phyloP scores from a whole-genome alignment of 2,888 invertebrate species.

The Drosophila meridiana region DNA sequence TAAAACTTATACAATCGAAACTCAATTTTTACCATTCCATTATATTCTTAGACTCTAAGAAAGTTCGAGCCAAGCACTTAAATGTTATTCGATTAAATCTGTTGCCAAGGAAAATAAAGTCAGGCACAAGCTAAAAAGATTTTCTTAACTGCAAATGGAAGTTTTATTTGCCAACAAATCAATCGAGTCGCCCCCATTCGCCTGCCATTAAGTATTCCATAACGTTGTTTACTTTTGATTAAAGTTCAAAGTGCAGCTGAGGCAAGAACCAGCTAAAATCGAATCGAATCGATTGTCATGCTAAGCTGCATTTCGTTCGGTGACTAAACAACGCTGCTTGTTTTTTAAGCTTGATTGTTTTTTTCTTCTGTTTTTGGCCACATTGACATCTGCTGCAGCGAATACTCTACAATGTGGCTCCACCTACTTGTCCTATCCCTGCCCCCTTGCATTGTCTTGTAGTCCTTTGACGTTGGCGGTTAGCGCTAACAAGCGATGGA shows the following conservation, averaged over 20 bases:
- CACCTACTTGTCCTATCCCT: slow-evolving; percentile 2
- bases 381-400: slow-evolving; percentile 56
- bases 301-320: slow-evolving; percentile 49
- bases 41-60: background rate
- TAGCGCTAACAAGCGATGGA: slow-evolving; percentile 72
- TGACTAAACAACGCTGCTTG: slow-evolving; percentile 20
- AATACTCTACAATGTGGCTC: background rate
- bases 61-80: background rate
- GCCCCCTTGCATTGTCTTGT: slow-evolving; percentile 9
- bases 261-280: slow-evolving; percentile 29
- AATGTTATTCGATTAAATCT: slow-evolving; percentile 7
- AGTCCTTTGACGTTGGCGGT: slow-evolving; percentile 60
- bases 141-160: slow-evolving; percentile 10
- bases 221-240: slow-evolving; percentile 39
- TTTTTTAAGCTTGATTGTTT: slow-evolving; percentile 7
- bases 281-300: slow-evolving; percentile 73
- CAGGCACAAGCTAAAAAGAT: background rate
- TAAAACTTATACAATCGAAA: background rate
- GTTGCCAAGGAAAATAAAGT: slow-evolving; percentile 1
- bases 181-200: background rate
- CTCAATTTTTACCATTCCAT: background rate
- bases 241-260: slow-evolving; percentile 30
- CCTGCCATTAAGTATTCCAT: slow-evolving; percentile 20
- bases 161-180: slow-evolving; percentile 11
- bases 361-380: slow-evolving; percentile 30